A percentile compares a stretch with the other conserved stretches of the same genome.
Conservation (phyloP, 2,888 invertebrate species). For the Ctena decussata region DNA sequence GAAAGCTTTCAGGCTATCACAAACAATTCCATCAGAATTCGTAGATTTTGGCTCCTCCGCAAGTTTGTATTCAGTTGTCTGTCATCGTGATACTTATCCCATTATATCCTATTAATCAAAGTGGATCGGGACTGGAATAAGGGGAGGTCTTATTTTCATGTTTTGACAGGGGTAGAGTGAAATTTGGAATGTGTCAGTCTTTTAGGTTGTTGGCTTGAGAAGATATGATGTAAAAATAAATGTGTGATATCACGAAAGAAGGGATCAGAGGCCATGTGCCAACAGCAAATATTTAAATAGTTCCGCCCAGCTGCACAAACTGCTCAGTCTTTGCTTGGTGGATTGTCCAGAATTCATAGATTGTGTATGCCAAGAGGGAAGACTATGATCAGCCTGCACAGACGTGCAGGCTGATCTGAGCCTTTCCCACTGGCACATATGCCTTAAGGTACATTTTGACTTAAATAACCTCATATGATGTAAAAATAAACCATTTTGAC, state of each 20-base stretch:
- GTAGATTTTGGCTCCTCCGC: conserved; percentile 27
- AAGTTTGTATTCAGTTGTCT: conserved; percentile 39
- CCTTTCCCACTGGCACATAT: no score
- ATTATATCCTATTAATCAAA: conserved; percentile 48
- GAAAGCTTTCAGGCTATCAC: conserved; percentile 33
- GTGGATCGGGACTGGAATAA: conserved; percentile 30
- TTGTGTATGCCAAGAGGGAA: no score
- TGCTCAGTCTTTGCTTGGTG: no score
- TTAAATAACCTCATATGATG: not conserved
- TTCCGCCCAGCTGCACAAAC: no score
- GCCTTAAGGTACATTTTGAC: no score
- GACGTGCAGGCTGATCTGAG: no score
- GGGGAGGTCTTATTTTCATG: conserved; percentile 44
- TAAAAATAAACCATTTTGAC: not conserved
- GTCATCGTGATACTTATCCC: conserved; percentile 33
- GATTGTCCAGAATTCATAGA: no score
- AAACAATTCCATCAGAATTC: conserved; percentile 20
- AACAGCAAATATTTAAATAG: no score
- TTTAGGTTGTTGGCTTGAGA: not conserved
- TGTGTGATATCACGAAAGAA: no score
- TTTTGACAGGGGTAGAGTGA: not conserved
- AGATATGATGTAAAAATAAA: no score
- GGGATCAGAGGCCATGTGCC: no score
- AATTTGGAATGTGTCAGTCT: conserved; percentile 15
- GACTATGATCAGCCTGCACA: no score